Conservation (phyloP, 1,140 invertebrate genomes). For the Ceratosolen solmsi region DNA sequence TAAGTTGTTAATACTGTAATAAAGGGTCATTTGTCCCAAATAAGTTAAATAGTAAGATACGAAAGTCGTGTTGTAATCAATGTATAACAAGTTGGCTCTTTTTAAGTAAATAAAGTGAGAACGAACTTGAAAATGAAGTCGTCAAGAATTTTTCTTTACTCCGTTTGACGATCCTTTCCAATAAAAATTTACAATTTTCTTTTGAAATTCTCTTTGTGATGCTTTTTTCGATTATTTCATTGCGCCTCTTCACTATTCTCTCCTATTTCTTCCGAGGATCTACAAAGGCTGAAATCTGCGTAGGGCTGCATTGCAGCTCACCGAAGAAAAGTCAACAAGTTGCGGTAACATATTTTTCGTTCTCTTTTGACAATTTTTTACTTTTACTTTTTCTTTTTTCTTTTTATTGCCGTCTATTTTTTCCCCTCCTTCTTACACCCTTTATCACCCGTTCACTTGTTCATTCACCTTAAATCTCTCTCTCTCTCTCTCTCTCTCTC, state of each 20-base stretch:
- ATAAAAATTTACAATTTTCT: constrained; percentile 12
- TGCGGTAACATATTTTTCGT: constrained; percentile 48
- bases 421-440: neutral
- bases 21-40: neutral
- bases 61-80: constrained; percentile 31
- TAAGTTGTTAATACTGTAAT: constrained; percentile 37
- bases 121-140: constrained; percentile 21
- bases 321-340: constrained; percentile 42
- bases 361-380: constrained; percentile 52
- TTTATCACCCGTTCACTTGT: neutral
- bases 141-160: constrained; percentile 19
- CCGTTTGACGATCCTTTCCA: neutral
- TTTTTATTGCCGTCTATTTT: neutral
- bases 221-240: neutral
- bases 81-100: constrained; percentile 42
- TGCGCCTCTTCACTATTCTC: constrained; percentile 4
- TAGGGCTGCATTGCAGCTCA: constrained; percentile 40
- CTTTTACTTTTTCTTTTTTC: constrained; percentile 28
- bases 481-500: neutral
- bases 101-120: constrained; percentile 50
- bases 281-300: constrained; percentile 18
- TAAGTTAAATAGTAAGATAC: constrained; percentile 4
- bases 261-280: neutral
- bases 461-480: neutral
- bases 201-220: constrained; percentile 13